Percentiles rank a stretch among this genome's conserved stretches.
These are phyloP conservation scores for Callinectes sapidus DNA, from an alignment of 2,888 invertebrate genomes.

Conservation along the genomic window DNA sequence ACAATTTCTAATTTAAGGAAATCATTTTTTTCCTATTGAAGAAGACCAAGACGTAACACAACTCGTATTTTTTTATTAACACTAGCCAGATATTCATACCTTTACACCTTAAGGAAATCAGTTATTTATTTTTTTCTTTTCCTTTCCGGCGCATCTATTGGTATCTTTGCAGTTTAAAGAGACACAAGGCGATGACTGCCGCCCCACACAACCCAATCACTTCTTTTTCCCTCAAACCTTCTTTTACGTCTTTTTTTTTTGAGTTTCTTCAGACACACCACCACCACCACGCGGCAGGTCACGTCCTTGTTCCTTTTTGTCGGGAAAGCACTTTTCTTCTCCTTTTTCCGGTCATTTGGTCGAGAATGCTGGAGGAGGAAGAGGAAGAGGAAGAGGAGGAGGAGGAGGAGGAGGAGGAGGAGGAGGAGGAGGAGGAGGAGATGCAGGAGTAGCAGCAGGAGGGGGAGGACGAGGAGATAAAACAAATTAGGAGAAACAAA, in stretches of 20 bases:
- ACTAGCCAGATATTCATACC: neutral
- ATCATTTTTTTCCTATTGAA: neutral
- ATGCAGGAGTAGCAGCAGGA: too few species aligned
- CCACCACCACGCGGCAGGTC: neutral
- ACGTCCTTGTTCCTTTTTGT: neutral
- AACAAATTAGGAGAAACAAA: constrained; percentile 8
- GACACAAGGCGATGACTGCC: neutral
- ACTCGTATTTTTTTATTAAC: neutral
- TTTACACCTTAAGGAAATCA: neutral
- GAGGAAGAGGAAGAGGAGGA: neutral
- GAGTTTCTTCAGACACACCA: neutral
- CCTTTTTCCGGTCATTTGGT: neutral
- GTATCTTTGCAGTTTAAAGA: neutral
- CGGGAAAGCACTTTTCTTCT: neutral
- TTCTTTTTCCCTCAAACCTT: neutral
- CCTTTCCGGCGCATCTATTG: too few species aligned
- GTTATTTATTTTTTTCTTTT: neutral
- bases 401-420: neutral
- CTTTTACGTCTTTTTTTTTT: neutral
- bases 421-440: neutral
- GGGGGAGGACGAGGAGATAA: neutral
- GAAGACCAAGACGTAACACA: neutral
- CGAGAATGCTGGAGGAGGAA: neutral
- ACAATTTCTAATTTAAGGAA: neutral
- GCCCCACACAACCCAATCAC: neutral